Evolutionary conservation across 92 coral and sea anemone species (phyloP).

Genomic region (Palythoa caribaeorum): DNA sequence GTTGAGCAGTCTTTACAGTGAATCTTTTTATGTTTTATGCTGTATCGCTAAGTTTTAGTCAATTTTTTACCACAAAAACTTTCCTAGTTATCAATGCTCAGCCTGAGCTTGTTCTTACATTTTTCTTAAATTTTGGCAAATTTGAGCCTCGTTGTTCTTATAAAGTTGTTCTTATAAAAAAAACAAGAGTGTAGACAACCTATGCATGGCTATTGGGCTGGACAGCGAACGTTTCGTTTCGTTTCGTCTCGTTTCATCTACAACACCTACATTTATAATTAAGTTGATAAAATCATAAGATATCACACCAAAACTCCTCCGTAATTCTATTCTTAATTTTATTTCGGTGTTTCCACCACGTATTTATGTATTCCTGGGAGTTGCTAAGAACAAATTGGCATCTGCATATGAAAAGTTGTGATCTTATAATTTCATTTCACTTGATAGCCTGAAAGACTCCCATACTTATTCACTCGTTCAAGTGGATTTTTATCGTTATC

Average conservation of each 20-base stretch:
- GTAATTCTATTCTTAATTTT: not conserved
- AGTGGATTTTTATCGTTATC: not conserved
- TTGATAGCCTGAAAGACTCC: slow-evolving; percentile 27
- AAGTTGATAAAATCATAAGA: too few relatives aligned
- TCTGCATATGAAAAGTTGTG: slow-evolving; percentile 31
- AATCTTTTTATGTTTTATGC: too few relatives aligned
- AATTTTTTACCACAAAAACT: too few relatives aligned
- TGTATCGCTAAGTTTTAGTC: too few relatives aligned
- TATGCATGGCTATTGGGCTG: not conserved
- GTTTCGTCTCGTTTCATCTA: not conserved
- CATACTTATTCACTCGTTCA: not conserved
- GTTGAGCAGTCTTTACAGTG: too few relatives aligned
- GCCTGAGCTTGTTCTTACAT: too few relatives aligned
- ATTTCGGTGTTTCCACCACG: not conserved
- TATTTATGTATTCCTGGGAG: not conserved
- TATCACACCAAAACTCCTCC: not conserved
- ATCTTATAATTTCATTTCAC: slow-evolving; percentile 26
- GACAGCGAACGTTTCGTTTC: not conserved
- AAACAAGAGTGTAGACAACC: too few relatives aligned
- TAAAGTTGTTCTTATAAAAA: too few relatives aligned
- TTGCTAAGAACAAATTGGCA: not conserved
- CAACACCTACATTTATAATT: too few relatives aligned
- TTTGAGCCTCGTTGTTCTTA: too few relatives aligned
- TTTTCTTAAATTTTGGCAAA: too few relatives aligned
- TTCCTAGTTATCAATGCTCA: too few relatives aligned